phyloP scores from a whole-genome alignment of 2,113 vertebrate genomes.

The Podocnemis expansa region DNA sequence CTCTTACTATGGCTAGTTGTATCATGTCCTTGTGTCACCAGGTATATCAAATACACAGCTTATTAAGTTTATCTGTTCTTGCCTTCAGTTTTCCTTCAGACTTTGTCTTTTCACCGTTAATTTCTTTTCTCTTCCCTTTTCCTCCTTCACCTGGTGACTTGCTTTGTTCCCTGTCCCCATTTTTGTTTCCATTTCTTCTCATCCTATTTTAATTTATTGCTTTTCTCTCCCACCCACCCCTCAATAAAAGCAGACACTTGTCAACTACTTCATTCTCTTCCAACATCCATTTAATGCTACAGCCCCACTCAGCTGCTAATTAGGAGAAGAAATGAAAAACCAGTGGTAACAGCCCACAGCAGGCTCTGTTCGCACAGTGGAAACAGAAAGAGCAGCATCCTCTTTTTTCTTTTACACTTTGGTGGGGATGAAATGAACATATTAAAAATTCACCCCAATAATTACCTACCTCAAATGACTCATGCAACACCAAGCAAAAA shows the following conservation, averaged over 20 bases:
- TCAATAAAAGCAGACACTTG: background rate
- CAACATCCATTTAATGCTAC: background rate
- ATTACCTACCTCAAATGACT: background rate
- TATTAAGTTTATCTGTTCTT: rapidly evolving
- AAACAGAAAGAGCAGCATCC: background rate
- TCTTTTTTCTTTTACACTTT: background rate
- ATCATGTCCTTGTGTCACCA: background rate
- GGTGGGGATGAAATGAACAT: background rate
- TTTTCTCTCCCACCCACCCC: background rate
- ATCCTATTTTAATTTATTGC: background rate
- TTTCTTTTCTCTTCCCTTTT: background rate
- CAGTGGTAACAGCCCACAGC: background rate
- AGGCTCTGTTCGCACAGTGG: background rate
- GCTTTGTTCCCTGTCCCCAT: background rate
- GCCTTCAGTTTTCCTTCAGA: background rate
- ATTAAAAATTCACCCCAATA: background rate
- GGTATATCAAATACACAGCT: background rate
- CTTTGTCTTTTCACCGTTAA: background rate
- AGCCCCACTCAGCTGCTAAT: background rate
- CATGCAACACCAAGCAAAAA: rapidly evolving
- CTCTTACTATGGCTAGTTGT: background rate
- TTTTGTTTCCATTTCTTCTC: background rate
- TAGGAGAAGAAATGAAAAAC: background rate
- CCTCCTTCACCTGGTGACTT: background rate
- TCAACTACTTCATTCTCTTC: background rate